Evolutionary conservation across 2,888 invertebrate species (phyloP), one percentile per base, ranked within the genome.

Genomic region (Chloroclystis v-ata): DNA sequence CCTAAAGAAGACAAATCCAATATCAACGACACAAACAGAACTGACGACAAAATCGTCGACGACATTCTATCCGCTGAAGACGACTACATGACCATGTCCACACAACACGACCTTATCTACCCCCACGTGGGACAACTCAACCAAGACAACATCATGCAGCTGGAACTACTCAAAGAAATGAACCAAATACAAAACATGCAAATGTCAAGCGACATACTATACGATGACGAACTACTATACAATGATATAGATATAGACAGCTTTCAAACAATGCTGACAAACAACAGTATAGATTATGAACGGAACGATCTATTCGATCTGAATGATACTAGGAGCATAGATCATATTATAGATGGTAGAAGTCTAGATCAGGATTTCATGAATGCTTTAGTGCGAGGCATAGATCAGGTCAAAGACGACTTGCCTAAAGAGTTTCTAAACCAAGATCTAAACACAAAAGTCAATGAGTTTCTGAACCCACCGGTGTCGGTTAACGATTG

Each of bases 31-130:
- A 56, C 67, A 1, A 65, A 60, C 42, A 40, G 75, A 46, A 80
- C 83, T 0, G 85, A 78, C 3, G 84, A 86, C 38, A 85, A 80
- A 24, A 84, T 87, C 14, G 85, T 86, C 1, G 84, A 87, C 47
- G 85, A 85, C 20, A 85, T 87, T 20, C 63, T 87, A 0, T 82
- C 85, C 1, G 86, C 80, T 0, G 85, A 86, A 58, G 85, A 85
- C 35, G 86, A 86, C 37, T 86, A 85, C 54, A 65, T 84, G 63
- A 79, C 75, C 0, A 75, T 83, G 69, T 63, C 79, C 0, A 78
- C 75, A 46, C 75, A 77, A 37, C 63, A 46, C 38, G 29, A 35
- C 20, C 46, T 78, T 13, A 57, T 78, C 44, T 75, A 68, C 43
- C 61, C 59, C 6, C 69, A 73, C 13, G 74, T 20, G 10, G 16